Evolutionary conservation across 2,797 vertebrate genomes (phyloP), one percentile per base, ranked within the genome.

Genomic region (Craterocephalus amniculus): DNA sequence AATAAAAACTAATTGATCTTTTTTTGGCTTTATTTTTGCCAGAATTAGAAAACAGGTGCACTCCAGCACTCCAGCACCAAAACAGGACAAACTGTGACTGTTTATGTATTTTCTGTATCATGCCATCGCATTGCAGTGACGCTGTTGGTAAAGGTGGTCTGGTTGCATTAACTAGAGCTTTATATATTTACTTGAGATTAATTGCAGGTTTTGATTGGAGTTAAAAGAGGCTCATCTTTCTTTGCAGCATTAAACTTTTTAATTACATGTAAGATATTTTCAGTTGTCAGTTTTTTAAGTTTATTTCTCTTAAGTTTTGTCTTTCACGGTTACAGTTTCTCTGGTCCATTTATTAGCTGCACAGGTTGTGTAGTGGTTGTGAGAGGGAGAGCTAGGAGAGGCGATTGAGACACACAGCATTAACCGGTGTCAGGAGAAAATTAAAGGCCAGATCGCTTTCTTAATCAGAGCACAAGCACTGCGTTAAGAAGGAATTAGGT

Each of bases 391-490:
- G 71, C 75, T 26, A 27, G 80, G 84, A 77, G 71, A 89, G 79
- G 79, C 89, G 93, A 97, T 96, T 95, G 96, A 96, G 96, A 96
- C 93, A 96, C 89, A 96, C 93, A 95, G 93, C 94, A 96, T 96
- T 96, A 97, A 94, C 94, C 90, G 92, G 95, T 96, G 97, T 96
- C 96, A 96, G 94, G 93, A 96, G 95, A 94, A 97, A 98, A 96
- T 95, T 96, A 95, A 95, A 96, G 95, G 95, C 95, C 96, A 95
- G 96, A 96, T 96, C 96, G 95, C 95, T 96, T 96, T 96, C 96
- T 97, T 97, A 98, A 98, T 97, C 96, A 96, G 96, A 96, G 95
- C 96, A 97, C 96, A 96, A 97, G 96, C 96, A 92, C 95, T 94
- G 95, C 94, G 95, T 96, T 97, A 95, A 93, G 94, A 88, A 91